Conservation (phyloP, 2,113 vertebrate species). For the Mixornis gularis region DNA sequence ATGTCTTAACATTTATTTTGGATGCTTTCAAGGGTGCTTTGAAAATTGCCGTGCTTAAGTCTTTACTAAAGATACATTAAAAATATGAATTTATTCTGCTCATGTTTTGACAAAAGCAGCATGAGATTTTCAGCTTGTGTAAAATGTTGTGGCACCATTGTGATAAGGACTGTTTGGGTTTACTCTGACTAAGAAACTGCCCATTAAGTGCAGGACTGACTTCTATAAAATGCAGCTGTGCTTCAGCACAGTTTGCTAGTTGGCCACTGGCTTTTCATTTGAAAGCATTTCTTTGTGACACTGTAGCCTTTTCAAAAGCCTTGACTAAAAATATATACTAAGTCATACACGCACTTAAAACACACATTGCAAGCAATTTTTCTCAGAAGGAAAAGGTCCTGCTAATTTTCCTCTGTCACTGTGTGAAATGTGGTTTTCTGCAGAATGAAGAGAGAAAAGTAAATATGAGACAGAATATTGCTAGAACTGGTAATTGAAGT, state of each 20-base stretch:
- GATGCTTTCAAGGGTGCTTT: background rate
- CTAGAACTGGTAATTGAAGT: slow-evolving; percentile 29
- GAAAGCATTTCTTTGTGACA: background rate
- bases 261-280: slow-evolving; percentile 7
- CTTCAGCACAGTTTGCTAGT: background rate
- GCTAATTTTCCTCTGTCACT: slow-evolving; percentile 31
- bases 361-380: background rate
- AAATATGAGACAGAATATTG: slow-evolving; percentile 14
- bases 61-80: background rate
- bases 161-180: background rate
- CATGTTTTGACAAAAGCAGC: background rate
- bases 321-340: background rate
- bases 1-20: background rate
- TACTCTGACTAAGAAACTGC: background rate
- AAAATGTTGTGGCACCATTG: background rate
- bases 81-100: background rate
- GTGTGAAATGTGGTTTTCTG: slow-evolving; percentile 10
- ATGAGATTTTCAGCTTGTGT: background rate
- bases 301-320: background rate
- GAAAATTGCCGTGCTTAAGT: background rate
- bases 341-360: background rate
- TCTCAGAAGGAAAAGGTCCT: background rate
- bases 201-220: background rate
- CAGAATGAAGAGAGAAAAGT: background rate
- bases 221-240: background rate